Percentiles rank a stretch among this genome's conserved stretches.
These are phyloP conservation scores for Tichodroma muraria DNA, from an alignment of 2,113 vertebrate genomes.

Conservation along the genomic window DNA sequence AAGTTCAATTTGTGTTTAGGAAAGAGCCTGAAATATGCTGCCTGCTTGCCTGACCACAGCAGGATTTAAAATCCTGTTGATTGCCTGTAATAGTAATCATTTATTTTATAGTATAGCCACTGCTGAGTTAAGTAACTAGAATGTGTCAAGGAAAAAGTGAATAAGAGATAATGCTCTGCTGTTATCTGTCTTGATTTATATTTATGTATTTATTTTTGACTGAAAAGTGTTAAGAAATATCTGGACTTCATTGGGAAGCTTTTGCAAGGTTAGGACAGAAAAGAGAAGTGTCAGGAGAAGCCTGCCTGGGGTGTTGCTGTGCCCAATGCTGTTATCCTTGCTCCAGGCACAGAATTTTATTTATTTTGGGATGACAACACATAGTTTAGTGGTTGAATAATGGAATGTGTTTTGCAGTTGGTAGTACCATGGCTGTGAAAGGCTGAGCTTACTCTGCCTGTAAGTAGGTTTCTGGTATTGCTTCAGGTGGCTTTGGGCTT, in stretches of 20 bases:
- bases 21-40: conserved; percentile 4
- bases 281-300: neutral
- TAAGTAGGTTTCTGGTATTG: neutral
- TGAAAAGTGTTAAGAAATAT: neutral
- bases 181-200: neutral
- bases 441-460: neutral
- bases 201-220: neutral
- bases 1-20: conserved; percentile 20
- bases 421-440: neutral
- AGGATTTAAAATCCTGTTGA: neutral
- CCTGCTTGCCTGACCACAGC: neutral
- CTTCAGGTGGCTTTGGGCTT: neutral
- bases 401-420: neutral
- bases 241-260: neutral
- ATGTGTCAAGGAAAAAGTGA: neutral
- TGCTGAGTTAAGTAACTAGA: neutral
- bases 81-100: neutral
- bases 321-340: neutral
- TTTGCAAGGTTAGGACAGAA: neutral
- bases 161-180: neutral
- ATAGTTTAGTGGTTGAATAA: neutral
- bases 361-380: neutral
- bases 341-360: neutral
- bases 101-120: neutral
- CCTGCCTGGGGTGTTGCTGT: neutral